Percentiles rank a stretch among this genome's conserved stretches.
Evolutionary conservation across 2,113 vertebrate species (phyloP).

Genomic region (Proterorhinus semilunaris): DNA sequence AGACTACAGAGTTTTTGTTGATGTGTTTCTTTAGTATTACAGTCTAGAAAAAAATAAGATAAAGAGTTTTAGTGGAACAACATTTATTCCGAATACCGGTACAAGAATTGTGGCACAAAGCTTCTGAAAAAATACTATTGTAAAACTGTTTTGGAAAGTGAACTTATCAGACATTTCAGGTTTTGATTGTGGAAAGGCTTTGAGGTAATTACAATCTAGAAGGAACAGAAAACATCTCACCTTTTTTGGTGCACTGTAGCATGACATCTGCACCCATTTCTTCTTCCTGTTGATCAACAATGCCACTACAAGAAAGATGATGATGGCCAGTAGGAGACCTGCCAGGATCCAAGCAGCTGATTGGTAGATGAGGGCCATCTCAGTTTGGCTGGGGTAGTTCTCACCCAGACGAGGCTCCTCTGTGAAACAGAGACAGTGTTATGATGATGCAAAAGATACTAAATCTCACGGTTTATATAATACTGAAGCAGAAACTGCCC

Average conservation of each 20-base stretch:
- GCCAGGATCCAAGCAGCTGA: constrained; percentile 82
- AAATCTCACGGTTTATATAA: background rate
- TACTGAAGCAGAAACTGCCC: constrained; percentile 30
- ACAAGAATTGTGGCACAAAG: background rate
- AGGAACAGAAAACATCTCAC: constrained; percentile 48
- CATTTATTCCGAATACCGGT: background rate
- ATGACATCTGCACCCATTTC: constrained; percentile 83
- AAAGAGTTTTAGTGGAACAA: background rate
- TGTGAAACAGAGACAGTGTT: constrained; percentile 32
- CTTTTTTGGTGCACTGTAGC: constrained; percentile 82
- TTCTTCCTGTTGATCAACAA: constrained; percentile 79
- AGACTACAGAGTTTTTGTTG: constrained; percentile 78
- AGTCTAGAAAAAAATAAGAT: constrained; percentile 53
- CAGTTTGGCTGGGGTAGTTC: constrained; percentile 66
- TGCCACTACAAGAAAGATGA: constrained; percentile 75
- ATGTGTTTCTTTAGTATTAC: constrained; percentile 81
- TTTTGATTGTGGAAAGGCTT: constrained; percentile 14
- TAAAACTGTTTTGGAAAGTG: too few species aligned
- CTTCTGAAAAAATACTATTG: background rate
- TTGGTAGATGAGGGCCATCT: constrained; percentile 79
- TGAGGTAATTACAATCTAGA: constrained; percentile 7
- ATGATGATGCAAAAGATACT: background rate
- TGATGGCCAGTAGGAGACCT: constrained; percentile 75
- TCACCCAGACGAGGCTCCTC: constrained; percentile 52
- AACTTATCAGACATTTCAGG: constrained; percentile 38